Conservation (phyloP, 2,797 vertebrate species). For the Bufotes viridis region DNA sequence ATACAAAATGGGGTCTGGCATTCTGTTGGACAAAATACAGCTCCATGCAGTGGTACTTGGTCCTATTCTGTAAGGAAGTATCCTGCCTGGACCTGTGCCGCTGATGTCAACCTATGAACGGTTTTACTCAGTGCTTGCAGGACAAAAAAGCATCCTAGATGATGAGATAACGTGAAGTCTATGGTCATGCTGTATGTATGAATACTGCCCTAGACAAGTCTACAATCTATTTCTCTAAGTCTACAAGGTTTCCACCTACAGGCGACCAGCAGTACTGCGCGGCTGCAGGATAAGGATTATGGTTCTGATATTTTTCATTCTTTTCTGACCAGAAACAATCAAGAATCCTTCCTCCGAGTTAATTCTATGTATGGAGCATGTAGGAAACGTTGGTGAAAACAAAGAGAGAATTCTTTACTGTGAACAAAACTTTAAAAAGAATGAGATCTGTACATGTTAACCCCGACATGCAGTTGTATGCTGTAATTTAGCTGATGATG, state of each 20-base stretch:
- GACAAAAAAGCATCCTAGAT: background rate
- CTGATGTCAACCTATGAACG: too few relatives aligned
- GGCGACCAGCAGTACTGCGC: background rate
- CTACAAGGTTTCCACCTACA: background rate
- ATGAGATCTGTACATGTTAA: background rate
- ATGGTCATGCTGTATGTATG: background rate
- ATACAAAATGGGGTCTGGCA: too few relatives aligned
- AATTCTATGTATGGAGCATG: background rate
- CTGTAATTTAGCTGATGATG: slow-evolving; percentile 1
- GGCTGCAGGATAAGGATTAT: background rate
- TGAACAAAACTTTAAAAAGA: background rate
- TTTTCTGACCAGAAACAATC: background rate
- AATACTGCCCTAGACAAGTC: background rate
- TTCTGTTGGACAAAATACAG: too few relatives aligned
- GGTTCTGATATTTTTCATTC: background rate
- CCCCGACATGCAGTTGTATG: slow-evolving; percentile 30
- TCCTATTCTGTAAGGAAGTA: too few relatives aligned
- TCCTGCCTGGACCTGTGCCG: too few relatives aligned
- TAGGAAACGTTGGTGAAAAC: background rate
- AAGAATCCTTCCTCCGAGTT: background rate
- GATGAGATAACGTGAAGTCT: background rate
- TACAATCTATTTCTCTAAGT: background rate
- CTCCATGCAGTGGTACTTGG: too few relatives aligned
- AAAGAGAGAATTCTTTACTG: background rate
- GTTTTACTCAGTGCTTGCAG: background rate